These are phyloP conservation scores for Tympanoctomys barrerae DNA, from an alignment of 2,797 vertebrate species.

Conservation along the genomic window DNA sequence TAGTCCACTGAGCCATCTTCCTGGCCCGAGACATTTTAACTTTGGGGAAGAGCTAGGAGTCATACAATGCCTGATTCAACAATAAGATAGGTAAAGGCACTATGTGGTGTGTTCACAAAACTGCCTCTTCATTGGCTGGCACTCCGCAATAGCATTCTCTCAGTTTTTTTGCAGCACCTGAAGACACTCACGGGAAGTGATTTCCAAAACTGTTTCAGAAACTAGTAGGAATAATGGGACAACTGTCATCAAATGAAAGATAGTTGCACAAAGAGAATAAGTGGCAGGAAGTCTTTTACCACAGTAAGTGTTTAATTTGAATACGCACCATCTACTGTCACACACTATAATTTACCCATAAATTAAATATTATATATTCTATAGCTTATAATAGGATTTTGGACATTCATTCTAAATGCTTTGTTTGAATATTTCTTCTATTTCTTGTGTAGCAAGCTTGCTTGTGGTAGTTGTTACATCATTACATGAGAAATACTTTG, in stretches of 20 bases:
- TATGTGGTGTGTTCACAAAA: neutral
- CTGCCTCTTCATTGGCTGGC: no score
- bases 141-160: neutral
- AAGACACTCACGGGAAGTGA: neutral
- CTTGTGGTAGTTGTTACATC: neutral
- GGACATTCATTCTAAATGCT: neutral
- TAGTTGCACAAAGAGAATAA: neutral
- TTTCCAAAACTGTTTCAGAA: neutral
- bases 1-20: no score
- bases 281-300: neutral
- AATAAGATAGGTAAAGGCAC: neutral
- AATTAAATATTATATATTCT: neutral
- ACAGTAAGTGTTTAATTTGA: neutral
- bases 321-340: neutral
- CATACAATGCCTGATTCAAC: neutral
- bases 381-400: neutral
- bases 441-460: neutral
- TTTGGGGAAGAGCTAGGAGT: no score
- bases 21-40: no score
- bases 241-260: neutral
- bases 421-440: neutral
- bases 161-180: neutral
- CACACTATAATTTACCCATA: neutral
- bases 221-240: neutral
- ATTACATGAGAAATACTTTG: neutral